phyloP scores from a whole-genome alignment of 1,140 invertebrate genomes.

The Atta cephalotes region DNA sequence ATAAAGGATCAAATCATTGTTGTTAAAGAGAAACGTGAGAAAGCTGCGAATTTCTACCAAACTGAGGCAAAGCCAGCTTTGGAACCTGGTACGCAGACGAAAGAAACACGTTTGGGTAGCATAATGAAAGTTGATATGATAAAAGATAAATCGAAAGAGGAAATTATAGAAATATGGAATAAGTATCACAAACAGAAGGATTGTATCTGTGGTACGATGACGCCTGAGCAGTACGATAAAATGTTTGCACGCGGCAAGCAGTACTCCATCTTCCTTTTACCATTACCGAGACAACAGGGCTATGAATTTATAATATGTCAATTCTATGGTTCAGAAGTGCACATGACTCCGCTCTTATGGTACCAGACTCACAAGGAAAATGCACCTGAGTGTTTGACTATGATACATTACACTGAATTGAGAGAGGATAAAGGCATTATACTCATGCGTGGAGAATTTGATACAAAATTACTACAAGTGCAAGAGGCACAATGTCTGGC shows the following conservation, averaged over 20 bases:
- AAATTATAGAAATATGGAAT: constrained; percentile 93
- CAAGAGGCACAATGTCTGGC: constrained; percentile 94
- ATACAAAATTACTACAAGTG: constrained; percentile 92
- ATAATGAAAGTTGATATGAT: constrained; percentile 94
- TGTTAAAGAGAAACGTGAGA: constrained; percentile 70
- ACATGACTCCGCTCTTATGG: constrained; percentile 95
- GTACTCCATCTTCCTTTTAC: constrained; percentile 92
- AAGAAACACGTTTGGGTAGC: constrained; percentile 87
- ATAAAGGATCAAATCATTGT: constrained; percentile 43
- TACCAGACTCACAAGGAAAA: constrained; percentile 97
- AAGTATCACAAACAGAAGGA: constrained; percentile 93
- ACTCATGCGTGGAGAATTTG: constrained; percentile 95
- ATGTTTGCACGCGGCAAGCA: constrained; percentile 87
- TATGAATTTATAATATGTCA: constrained; percentile 96
- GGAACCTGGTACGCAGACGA: constrained; percentile 82
- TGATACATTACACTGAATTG: constrained; percentile 94
- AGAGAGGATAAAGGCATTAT: constrained; percentile 92
- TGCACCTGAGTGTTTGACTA: constrained; percentile 94
- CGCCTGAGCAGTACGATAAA: constrained; percentile 87
- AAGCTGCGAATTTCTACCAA: constrained; percentile 75
- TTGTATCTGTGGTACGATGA: constrained; percentile 90
- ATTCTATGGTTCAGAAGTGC: constrained; percentile 91
- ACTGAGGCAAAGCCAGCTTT: constrained; percentile 84
- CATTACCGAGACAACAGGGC: constrained; percentile 93
- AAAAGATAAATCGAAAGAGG: constrained; percentile 90